A percentile compares a stretch with the other conserved stretches of the same genome.
Conservation (phyloP, 2,888 invertebrate species). For the Lycocerus yunnanus region DNA sequence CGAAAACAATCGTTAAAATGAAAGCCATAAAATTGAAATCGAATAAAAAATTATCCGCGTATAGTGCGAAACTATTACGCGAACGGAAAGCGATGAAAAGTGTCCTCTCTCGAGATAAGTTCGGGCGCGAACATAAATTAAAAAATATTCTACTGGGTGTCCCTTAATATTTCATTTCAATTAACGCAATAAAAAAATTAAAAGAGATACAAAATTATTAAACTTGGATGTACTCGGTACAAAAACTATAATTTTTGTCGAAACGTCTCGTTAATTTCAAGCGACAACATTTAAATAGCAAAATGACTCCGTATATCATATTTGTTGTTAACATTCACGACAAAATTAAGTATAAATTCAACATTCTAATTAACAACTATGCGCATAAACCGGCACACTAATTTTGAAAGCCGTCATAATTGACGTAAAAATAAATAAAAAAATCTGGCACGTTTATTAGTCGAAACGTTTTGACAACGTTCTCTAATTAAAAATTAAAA, state of each 20-base stretch:
- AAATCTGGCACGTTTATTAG: not conserved
- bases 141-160: too few relatives aligned
- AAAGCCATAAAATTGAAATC: not conserved
- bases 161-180: too few relatives aligned
- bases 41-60: not conserved
- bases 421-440: not conserved
- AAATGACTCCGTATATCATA: not conserved
- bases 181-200: not conserved
- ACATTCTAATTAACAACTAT: constrained; percentile 1
- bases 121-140: not conserved
- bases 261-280: not conserved
- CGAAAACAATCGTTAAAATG: not conserved
- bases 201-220: not conserved
- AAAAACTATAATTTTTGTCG: not conserved
- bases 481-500: constrained; percentile 9
- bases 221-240: not conserved
- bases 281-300: not conserved
- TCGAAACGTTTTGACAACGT: constrained; percentile 1
- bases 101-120: not conserved
- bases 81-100: not conserved
- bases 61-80: not conserved
- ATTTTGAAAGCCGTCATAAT: not conserved
- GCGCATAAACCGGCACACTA: not conserved
- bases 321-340: not conserved
- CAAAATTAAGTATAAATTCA: not conserved